These are phyloP conservation scores for Drosophila hydei DNA, from an alignment of 1,140 invertebrate genomes.

Conservation along the genomic window DNA sequence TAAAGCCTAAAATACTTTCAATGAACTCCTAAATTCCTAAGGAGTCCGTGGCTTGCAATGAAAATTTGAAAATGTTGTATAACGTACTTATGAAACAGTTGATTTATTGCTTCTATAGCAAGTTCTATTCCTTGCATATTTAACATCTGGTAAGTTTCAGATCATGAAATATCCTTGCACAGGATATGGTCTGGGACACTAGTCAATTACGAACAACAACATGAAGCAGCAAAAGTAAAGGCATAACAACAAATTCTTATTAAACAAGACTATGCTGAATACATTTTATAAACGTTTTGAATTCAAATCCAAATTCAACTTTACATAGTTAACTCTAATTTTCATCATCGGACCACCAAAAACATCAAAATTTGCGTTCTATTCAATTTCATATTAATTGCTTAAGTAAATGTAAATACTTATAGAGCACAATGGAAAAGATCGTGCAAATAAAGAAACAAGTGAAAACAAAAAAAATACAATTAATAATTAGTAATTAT, in stretches of 20 bases:
- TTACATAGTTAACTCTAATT: neutral
- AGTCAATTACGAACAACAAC: conserved; percentile 20
- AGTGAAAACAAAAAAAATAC: neutral
- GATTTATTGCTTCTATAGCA: too few relatives aligned
- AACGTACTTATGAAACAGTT: too few relatives aligned
- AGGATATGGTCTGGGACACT: neutral
- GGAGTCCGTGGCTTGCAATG: too few relatives aligned
- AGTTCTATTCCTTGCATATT: neutral
- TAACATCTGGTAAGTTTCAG: conserved; percentile 11
- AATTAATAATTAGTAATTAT: conserved; percentile 3
- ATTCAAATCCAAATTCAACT: too few relatives aligned
- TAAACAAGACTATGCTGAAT: neutral
- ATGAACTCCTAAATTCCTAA: too few relatives aligned
- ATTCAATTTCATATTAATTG: neutral
- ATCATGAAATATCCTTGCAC: too few relatives aligned
- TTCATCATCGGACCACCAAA: neutral
- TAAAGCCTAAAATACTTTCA: neutral
- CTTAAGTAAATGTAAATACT: conserved; percentile 22
- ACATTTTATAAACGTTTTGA: too few relatives aligned
- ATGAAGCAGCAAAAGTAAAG: neutral
- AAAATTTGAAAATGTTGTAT: too few relatives aligned
- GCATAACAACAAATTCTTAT: neutral
- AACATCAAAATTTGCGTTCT: neutral
- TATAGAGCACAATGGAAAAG: neutral
- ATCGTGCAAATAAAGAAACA: conserved; percentile 11